Evolutionary conservation across 2,888 invertebrate species (phyloP).

Genomic region (Gandaritis pyraliata): DNA sequence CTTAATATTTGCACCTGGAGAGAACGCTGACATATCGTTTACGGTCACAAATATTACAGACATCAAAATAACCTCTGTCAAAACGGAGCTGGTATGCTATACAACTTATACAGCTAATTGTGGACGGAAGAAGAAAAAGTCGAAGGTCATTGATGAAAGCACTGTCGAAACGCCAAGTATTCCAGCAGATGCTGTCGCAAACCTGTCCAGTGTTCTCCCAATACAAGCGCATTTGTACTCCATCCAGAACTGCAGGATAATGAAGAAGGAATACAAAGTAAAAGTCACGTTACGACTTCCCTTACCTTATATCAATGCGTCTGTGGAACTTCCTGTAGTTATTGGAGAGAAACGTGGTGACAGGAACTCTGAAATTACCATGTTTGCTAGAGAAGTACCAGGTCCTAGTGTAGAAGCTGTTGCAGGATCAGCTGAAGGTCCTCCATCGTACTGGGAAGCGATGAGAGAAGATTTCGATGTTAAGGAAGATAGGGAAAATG

Average conservation of each 20-base stretch:
- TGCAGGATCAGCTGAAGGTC: constrained; percentile 20
- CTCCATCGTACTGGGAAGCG: constrained; percentile 44
- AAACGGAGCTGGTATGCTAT: constrained; percentile 35
- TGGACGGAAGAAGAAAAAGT: constrained; percentile 17
- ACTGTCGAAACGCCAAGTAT: constrained; percentile 33
- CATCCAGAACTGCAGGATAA: constrained; percentile 45
- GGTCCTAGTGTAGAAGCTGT: constrained; percentile 24
- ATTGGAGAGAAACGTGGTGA: constrained; percentile 40
- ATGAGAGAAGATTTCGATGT: constrained; percentile 38
- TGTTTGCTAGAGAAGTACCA: constrained; percentile 14
- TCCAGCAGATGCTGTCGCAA: constrained; percentile 36
- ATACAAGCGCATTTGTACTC: constrained; percentile 42
- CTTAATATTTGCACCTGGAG: constrained; percentile 31
- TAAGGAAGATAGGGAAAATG: constrained; percentile 16
- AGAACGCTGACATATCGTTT: constrained; percentile 32
- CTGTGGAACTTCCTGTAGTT: constrained; percentile 45
- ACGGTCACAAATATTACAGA: constrained; percentile 40
- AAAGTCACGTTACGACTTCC: constrained; percentile 46
- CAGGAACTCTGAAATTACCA: constrained; percentile 14
- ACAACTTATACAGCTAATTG: constrained; percentile 39
- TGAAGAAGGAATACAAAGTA: constrained; percentile 43
- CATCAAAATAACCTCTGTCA: constrained; percentile 37
- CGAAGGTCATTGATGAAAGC: constrained; percentile 30
- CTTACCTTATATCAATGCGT: constrained; percentile 43
- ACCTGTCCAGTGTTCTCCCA: constrained; percentile 32